Base-by-base conservation (phyloP, 2,113 vertebrate species). In the Cryptomyrus ogoouensis region DNA sequence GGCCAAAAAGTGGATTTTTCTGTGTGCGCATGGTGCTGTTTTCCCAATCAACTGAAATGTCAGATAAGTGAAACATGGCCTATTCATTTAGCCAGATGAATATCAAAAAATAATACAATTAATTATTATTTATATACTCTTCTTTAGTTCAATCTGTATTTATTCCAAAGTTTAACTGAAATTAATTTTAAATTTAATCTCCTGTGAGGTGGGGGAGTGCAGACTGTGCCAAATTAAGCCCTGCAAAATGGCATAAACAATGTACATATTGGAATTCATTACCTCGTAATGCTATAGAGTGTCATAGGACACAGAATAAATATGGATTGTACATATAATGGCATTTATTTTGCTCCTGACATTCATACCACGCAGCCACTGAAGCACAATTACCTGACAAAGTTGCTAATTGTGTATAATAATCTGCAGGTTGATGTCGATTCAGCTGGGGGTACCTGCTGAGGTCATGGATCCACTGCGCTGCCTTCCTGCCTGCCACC, bases 401-500 rank as follows among this genome's bases (percentile, higher is more conserved):
- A 58, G 31, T 52, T 52, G 19, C 21, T 89, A 89, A 53, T 83
- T 50, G 39, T 83, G 35, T 89, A 31, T 89, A 17, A 83, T 83
- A 70, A 80, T 42, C 31, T 84, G 89, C 50, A 58, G 77, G 52
- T 24, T 84, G 31, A 13, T 35, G 27, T 84, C 44, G 66, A 49
- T 52, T 89, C 46, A 53, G 47, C 66, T 21, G 19, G 21, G 5
- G 31, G 49, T 7, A 5, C 70, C 88, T 74, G 88, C 53, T n/a
- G 58, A 44, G 27, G 17, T 24, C 46, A 4, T 46, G 58, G 44
- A 88, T 49, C 49, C 31, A 13, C 27, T 42, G 9, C 3, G 1
- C 46, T 39, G 88, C 62, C 27, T 89, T 80, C 46, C 88, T 80
- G 88, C 85, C 77, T 52, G 66, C 47, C 62, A 27, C n/a, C 88